phyloP scores from a whole-genome alignment of 2,888 invertebrate species.

The Phytoseiulus persimilis region DNA sequence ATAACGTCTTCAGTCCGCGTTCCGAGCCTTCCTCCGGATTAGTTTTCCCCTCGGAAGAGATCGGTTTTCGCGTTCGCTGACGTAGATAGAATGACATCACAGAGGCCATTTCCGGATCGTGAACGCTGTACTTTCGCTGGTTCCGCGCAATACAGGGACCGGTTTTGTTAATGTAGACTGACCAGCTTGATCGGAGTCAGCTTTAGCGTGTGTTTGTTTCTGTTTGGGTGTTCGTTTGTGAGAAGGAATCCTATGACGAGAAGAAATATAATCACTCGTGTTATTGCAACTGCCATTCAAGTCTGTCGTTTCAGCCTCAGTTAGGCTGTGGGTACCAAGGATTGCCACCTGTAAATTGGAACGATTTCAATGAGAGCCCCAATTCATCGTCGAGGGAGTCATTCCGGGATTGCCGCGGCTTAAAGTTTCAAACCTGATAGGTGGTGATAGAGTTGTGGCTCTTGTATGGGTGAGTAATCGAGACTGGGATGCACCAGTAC shows the following conservation, averaged over 20 bases:
- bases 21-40: background rate
- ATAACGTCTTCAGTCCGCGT: conserved; percentile 16
- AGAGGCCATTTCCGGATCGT: background rate
- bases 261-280: conserved; percentile 19
- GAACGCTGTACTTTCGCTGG: conserved; percentile 8
- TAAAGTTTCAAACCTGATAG: background rate
- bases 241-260: background rate
- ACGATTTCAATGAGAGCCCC: background rate
- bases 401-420: background rate
- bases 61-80: conserved; percentile 33
- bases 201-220: background rate
- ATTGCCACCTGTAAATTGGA: conserved; percentile 10
- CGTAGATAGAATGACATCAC: conserved; percentile 7
- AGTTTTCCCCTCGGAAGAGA: background rate
- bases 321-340: conserved; percentile 38
- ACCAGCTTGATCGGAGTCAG: background rate
- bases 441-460: conserved; percentile 33
- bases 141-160: conserved; percentile 25
- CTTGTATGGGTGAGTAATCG: conserved; percentile 26
- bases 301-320: conserved; percentile 29
- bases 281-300: conserved; percentile 39
- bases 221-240: background rate
- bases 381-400: background rate
- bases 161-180: background rate
- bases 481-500: conserved; percentile 37